Percentiles rank a stretch among this genome's conserved stretches.
Evolutionary conservation across 2,113 vertebrate genomes (phyloP).

Genomic region (Bolborhynchus lineola): DNA sequence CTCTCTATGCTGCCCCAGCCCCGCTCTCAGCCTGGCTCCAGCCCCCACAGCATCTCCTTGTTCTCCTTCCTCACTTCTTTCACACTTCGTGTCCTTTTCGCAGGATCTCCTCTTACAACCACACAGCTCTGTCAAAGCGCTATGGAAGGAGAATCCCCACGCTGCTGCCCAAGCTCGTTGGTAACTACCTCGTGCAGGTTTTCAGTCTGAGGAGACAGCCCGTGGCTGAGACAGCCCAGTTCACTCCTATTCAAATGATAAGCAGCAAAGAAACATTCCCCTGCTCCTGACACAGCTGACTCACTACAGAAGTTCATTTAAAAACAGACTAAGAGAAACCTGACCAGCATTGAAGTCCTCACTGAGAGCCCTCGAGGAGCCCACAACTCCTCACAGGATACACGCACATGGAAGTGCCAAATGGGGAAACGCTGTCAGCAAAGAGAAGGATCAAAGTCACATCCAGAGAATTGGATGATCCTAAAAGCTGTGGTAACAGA

Average conservation of each 20-base stretch:
- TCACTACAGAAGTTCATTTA: background rate
- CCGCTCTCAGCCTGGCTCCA: background rate
- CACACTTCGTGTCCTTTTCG: background rate
- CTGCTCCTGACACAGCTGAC: background rate
- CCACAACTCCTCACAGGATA: no score
- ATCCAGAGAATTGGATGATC: background rate
- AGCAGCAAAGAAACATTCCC: background rate
- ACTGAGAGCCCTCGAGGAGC: background rate
- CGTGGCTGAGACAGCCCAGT: background rate
- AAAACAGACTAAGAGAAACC: background rate
- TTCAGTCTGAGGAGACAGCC: background rate
- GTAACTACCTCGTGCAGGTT: fast-evolving
- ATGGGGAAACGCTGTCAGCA: background rate
- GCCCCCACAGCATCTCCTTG: background rate
- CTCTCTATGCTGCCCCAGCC: no score
- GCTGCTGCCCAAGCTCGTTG: no score
- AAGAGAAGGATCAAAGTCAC: background rate
- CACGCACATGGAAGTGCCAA: fast-evolving
- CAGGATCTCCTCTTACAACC: background rate
- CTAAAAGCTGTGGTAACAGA: background rate
- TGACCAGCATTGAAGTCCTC: background rate
- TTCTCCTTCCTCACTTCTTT: background rate
- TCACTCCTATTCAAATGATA: background rate
- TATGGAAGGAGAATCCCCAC: background rate
- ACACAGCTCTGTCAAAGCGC: background rate